Evolutionary conservation across 2,888 invertebrate genomes (phyloP).

Genomic region (Arenicola marina): DNA sequence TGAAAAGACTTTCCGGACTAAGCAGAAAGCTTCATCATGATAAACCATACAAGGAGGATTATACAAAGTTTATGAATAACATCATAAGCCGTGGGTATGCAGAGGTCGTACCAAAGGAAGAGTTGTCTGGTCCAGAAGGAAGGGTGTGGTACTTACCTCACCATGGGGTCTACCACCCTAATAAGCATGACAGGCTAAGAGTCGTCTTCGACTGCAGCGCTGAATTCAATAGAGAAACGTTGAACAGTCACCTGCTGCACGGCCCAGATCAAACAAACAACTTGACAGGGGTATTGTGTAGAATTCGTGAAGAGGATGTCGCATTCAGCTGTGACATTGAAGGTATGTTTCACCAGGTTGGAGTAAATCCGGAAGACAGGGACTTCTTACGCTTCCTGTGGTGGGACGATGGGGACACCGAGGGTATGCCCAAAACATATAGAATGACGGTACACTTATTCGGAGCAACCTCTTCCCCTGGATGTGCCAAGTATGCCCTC

Average conservation of each 20-base stretch:
- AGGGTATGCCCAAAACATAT: not conserved
- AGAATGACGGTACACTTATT: conserved; percentile 8
- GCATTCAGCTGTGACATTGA: conserved; percentile 7
- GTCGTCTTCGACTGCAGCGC: conserved; percentile 5
- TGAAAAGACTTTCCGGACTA: no score
- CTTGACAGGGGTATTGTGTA: not conserved
- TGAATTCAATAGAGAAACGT: not conserved
- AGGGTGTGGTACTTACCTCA: conserved; percentile 9
- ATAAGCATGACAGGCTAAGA: not conserved
- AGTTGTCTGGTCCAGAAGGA: not conserved
- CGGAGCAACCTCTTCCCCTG: conserved; percentile 1
- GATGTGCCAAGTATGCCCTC: not conserved
- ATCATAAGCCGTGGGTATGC: not conserved
- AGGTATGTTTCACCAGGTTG: conserved; percentile 8
- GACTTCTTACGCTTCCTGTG: conserved; percentile 10
- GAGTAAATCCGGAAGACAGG: not conserved
- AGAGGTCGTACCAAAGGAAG: not conserved
- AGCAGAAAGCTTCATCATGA: no score
- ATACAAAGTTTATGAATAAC: not conserved
- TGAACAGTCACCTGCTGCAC: conserved; percentile 2
- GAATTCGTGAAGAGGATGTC: conserved; percentile 5
- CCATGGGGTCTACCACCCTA: conserved; percentile 1
- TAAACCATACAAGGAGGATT: not conserved
- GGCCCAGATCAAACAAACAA: conserved; percentile 7
- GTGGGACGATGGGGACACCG: not conserved